Conservation (phyloP, 2,113 vertebrate species). For the Serinus canaria region DNA sequence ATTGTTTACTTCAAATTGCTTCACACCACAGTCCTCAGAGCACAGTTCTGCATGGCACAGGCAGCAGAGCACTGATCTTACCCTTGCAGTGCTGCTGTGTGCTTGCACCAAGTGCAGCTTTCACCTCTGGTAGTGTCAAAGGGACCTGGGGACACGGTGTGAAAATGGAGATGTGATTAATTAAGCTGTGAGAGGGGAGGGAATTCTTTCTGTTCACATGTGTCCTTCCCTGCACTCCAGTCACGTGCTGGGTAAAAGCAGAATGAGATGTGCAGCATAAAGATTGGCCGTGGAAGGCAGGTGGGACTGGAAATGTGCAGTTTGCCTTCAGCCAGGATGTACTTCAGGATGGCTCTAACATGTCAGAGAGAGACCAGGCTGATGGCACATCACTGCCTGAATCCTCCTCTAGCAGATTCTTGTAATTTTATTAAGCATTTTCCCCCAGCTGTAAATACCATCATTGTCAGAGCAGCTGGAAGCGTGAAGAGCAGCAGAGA, state of each 20-base stretch:
- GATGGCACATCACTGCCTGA: not conserved
- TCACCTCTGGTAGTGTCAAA: not conserved
- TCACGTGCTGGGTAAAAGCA: not conserved
- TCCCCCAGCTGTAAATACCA: slow-evolving; percentile 2
- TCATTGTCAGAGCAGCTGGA: slow-evolving; percentile 12
- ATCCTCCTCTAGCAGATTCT: not conserved
- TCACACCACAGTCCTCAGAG: not conserved
- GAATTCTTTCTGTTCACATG: not conserved
- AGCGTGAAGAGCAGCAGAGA: not conserved
- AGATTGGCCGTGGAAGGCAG: not conserved
- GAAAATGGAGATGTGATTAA: not conserved
- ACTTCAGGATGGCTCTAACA: not conserved
- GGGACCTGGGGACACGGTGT: not conserved
- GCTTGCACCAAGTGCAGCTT: not conserved
- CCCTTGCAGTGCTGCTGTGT: not conserved
- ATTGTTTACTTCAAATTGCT: not conserved
- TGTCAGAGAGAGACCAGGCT: not conserved
- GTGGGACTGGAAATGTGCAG: not conserved
- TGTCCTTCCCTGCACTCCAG: not conserved
- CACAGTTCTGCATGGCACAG: not conserved
- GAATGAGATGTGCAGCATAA: not conserved
- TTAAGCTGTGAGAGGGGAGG: not conserved
- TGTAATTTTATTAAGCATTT: slow-evolving; percentile 33
- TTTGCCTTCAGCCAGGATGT: not conserved
- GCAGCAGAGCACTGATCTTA: not conserved